Evolutionary conservation across 2,113 vertebrate genomes (phyloP), one percentile per base, ranked within the genome.

Genomic region (Myotis yumanensis): DNA sequence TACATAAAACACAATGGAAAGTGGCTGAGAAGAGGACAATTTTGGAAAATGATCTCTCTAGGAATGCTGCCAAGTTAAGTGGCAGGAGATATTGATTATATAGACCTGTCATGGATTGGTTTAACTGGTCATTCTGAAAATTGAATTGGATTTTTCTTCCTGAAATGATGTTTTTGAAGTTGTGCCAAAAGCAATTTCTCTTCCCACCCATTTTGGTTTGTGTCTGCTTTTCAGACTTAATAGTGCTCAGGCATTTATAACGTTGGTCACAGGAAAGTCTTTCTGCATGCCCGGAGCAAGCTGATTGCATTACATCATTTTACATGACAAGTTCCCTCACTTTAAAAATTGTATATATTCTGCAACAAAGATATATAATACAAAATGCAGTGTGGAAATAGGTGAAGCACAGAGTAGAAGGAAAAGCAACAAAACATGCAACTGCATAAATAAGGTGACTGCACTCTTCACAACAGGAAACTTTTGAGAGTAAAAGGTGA

Each of bases 101-200:
- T 81, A 76, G 85, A 79, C 23, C 90, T 95, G 89, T 77, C 97
- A 95, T 96, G 93, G 90, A 94, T 96, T 94, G 94, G 90, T 92
- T 96, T 96, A 96, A 92, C 77, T 64, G 81, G 48, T 95, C n/a
- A 81, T 66, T 96, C 83, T 97, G 97, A 96, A 92, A 81, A 97
- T 94, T 96, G 93, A 93, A 96, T 96, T 96, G 93, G 37, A 90
- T 88, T 97, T 97, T 96, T 92, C 94, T 97, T 81, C 37, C 95
- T 96, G 90, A 95, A 93, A 86, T 76, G 62, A 92, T 95, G 43
- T 95, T 97, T 94, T 86, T 96, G 96, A 96, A 46, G 4, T 69
- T 76, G 3, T 22, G 96, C 95, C 97, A 97, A 96, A 92, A 68
- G 88, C 51, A 93, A 57, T 96, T 86, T 88, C 94, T 96, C 94